These are phyloP conservation scores for Rafetus swinhoei DNA, from an alignment of 2,113 vertebrate species.

Conservation along the genomic window DNA sequence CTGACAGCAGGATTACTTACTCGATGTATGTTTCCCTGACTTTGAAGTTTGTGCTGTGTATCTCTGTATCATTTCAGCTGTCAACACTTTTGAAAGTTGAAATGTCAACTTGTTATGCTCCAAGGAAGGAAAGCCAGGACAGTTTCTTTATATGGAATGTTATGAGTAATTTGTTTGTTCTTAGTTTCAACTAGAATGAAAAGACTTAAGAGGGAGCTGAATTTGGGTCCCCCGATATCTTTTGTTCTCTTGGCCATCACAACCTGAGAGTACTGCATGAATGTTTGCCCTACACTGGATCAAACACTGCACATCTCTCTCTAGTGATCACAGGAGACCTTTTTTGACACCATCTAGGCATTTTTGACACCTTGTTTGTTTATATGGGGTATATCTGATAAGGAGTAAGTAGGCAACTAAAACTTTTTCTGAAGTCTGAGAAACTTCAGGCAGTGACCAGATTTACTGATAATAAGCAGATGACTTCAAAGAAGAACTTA, in stretches of 20 bases:
- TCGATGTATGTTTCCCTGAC: not conserved
- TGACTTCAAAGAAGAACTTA: not conserved
- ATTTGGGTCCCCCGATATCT: not conserved
- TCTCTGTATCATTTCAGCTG: not conserved
- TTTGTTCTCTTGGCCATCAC: not conserved
- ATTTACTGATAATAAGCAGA: not conserved
- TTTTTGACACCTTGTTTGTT: not conserved
- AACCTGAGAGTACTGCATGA: not conserved
- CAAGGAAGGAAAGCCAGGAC: not conserved
- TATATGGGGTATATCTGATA: not conserved
- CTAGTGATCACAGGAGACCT: rapidly evolving
- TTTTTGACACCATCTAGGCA: not conserved
- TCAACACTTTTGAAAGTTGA: not conserved
- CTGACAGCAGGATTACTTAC: not conserved
- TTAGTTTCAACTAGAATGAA: not conserved
- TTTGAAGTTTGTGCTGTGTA: not conserved
- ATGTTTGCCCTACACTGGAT: not conserved
- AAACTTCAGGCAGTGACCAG: not conserved
- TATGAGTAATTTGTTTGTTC: not conserved
- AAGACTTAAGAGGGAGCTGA: not conserved
- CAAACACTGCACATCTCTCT: not conserved
- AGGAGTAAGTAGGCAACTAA: not conserved
- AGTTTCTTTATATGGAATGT: not conserved
- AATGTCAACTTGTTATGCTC: not conserved
- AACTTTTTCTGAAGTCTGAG: not conserved